phyloP scores from a whole-genome alignment of 2,797 vertebrate species.

The Phalanger gymnotis region DNA sequence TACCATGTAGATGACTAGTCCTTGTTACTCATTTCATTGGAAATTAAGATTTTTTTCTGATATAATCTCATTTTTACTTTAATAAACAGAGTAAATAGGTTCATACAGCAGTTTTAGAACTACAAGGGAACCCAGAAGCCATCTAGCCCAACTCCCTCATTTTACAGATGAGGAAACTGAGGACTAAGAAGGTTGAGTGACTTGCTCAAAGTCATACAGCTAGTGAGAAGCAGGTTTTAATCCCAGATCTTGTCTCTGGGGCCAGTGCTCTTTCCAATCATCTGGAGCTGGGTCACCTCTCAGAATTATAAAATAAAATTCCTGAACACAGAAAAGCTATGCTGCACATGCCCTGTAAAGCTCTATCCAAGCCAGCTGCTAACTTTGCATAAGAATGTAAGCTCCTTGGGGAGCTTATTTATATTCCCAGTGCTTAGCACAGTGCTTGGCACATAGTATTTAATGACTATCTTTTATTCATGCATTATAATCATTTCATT shows the following conservation, averaged over 20 bases:
- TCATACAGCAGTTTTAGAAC: not conserved
- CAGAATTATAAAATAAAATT: not conserved
- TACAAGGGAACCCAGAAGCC: not conserved
- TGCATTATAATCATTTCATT: accelerated
- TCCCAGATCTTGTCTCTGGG: not conserved
- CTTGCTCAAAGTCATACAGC: not conserved
- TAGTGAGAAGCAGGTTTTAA: not conserved
- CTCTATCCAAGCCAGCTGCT: not conserved
- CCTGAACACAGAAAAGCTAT: not conserved
- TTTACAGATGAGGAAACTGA: not conserved
- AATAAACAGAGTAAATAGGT: not conserved
- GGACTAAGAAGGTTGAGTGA: not conserved
- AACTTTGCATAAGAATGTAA: not conserved
- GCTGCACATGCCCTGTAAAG: not conserved
- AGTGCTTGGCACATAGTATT: not conserved
- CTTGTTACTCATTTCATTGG: not conserved
- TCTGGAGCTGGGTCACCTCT: not conserved
- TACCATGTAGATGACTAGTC: not conserved
- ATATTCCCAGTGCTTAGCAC: not conserved
- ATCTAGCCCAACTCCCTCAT: not conserved
- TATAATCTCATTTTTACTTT: not conserved
- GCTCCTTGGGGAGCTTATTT: not conserved
- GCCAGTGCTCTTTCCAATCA: not conserved
- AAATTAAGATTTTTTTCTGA: not conserved
- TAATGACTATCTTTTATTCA: not conserved